A percentile compares a stretch with the other conserved stretches of the same genome.
Conservation (phyloP, 2,888 invertebrate genomes). For the Willowsia nigromaculata region DNA sequence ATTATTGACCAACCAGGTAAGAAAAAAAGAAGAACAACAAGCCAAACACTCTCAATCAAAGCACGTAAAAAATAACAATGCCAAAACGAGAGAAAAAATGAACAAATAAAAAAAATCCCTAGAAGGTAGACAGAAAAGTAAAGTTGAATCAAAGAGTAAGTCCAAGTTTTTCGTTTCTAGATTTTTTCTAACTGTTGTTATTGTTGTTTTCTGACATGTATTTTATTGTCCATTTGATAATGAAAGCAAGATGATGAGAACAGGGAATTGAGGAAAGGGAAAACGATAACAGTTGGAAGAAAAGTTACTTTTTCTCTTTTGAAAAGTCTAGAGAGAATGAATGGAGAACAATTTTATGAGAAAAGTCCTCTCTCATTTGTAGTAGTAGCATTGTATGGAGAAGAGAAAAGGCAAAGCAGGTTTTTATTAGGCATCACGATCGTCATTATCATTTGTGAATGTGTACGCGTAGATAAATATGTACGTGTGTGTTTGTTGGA, state of each 20-base stretch:
- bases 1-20: conserved; percentile 77
- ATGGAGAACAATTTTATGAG: conserved; percentile 33
- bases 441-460: conserved; percentile 15
- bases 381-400: neutral
- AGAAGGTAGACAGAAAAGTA: conserved; percentile 2
- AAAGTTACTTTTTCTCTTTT: conserved; percentile 35
- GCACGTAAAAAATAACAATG: conserved; percentile 9
- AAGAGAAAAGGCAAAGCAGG: neutral
- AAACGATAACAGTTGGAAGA: conserved; percentile 42
- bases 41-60: conserved; percentile 4
- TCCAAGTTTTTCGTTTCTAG: neutral
- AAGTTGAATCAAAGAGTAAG: conserved; percentile 22
- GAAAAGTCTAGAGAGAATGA: neutral
- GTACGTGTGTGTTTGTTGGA: neutral
- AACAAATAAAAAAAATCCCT: neutral
- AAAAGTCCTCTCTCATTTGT: conserved; percentile 37
- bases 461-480: neutral
- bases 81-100: neutral
- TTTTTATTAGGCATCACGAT: conserved; percentile 42
- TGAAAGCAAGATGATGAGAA: conserved; percentile 50
- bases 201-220: neutral
- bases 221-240: conserved; percentile 56
- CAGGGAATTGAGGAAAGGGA: conserved; percentile 27
- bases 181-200: neutral
- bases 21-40: conserved; percentile 16